Base-by-base conservation (phyloP, 2,888 invertebrate species). In the Furcula furcula region DNA sequence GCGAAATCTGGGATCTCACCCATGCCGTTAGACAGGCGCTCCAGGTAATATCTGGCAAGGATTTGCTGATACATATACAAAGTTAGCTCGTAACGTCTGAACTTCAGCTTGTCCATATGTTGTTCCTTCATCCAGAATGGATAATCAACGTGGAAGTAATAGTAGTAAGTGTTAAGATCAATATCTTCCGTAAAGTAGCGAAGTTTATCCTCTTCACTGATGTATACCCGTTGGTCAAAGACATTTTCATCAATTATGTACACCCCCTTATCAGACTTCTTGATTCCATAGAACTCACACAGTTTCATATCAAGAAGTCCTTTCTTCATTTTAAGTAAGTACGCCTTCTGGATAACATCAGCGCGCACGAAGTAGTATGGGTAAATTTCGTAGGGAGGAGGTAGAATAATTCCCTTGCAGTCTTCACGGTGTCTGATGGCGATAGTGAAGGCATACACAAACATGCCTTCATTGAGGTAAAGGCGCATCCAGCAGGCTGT, bases 171-270 rank as follows among this genome's bases (percentile, higher is more conserved):
- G 72, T 92, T 93, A 5, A 92, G 78, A 37, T 90, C 92, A 50
- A 92, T 89, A 55, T 93, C 93, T 67, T 93, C 92, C 7, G 91
- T 91, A 72, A 92, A 93, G 69, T 93, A 93, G 39, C 91, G 88
- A 12, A 93, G 76, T 30, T 74, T 87, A 62, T 91, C 90, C 51
- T 93, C 92, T 1, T 81, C 76, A 53, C 89, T 89, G 25, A 90
- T 73, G 46, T 83, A 78, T 9, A 75, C 90, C 56, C 90, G 89
- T 64, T 55, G 78, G 65, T 90, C 92, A 36, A 91, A 92, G 56
- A 93, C 89, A 72, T 94, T 94, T 20, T 92, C 91, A 38, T 92
- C 90, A 39, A 94, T 91, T 9, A 92, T 89, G 57, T 91, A 90
- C 3, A 89, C 77, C 30, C 90, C 80, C 25, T 90, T 84, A 42